phyloP scores from a whole-genome alignment of 2,797 vertebrate species.

The Chelon auratus region DNA sequence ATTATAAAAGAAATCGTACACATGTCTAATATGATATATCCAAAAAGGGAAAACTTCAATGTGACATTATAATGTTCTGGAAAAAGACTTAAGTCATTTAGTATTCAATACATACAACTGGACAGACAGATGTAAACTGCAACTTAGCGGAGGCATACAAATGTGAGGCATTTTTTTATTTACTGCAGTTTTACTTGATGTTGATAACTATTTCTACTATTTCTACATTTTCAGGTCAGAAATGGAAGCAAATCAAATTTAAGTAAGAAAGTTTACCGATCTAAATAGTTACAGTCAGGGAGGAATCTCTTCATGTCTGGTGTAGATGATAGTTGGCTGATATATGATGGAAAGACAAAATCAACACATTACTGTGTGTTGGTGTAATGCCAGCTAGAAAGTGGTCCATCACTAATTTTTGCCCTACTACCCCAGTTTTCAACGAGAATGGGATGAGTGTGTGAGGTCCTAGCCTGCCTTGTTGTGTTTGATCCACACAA shows the following conservation, averaged over 20 bases:
- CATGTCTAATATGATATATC: no score
- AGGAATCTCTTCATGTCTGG: not conserved
- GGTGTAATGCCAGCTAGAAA: no score
- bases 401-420: no score
- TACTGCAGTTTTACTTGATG: not conserved
- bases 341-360: not conserved
- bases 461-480: not conserved
- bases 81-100: no score
- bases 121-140: no score
- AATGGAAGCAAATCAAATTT: not conserved
- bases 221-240: not conserved
- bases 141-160: no score
- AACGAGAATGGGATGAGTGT: not conserved
- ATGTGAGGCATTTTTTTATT: not conserved
- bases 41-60: no score
- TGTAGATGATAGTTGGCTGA: not conserved
- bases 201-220: not conserved
- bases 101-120: no score
- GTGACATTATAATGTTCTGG: no score
- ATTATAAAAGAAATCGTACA: no score
- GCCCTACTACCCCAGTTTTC: not conserved
- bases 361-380: not conserved
- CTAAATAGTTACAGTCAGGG: not conserved
- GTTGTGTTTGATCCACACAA: conserved; percentile 14
- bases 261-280: no score